Evolutionary conservation across 2,888 invertebrate genomes (phyloP).

Genomic region (Apamea epomidion): DNA sequence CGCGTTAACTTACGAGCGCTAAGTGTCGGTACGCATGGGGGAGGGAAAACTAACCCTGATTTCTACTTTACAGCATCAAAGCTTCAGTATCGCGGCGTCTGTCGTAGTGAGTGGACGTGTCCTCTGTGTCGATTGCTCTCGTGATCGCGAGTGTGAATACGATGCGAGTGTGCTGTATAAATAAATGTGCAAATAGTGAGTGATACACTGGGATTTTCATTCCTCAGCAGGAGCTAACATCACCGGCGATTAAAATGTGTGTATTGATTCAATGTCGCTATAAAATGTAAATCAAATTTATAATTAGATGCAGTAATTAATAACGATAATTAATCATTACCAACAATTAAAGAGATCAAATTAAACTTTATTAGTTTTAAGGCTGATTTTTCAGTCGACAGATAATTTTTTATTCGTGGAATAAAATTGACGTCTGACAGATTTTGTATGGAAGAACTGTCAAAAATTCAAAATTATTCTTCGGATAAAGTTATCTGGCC

Average conservation of each 20-base stretch:
- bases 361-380: too few species aligned
- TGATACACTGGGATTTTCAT: constrained; percentile 68
- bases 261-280: constrained; percentile 17
- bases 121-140: constrained; percentile 65
- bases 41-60: constrained; percentile 72
- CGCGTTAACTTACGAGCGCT: constrained; percentile 66
- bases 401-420: too few species aligned
- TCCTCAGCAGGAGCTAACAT: constrained; percentile 59
- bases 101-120: constrained; percentile 78
- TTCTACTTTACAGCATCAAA: constrained; percentile 35
- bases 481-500: too few species aligned
- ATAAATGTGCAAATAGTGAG: constrained; percentile 77
- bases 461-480: too few species aligned
- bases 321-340: background rate
- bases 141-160: constrained; percentile 79
- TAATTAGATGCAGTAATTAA: background rate
- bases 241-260: constrained; percentile 47
- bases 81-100: constrained; percentile 83
- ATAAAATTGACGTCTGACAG: too few species aligned
- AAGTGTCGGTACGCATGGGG: constrained; percentile 68
- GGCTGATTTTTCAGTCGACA: too few species aligned
- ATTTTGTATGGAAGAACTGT: too few species aligned
- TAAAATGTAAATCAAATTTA: background rate
- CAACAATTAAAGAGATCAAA: too few species aligned
- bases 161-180: constrained; percentile 80